Evolutionary conservation across 1,140 invertebrate species (phyloP).

Genomic region (Araneus ventricosus): DNA sequence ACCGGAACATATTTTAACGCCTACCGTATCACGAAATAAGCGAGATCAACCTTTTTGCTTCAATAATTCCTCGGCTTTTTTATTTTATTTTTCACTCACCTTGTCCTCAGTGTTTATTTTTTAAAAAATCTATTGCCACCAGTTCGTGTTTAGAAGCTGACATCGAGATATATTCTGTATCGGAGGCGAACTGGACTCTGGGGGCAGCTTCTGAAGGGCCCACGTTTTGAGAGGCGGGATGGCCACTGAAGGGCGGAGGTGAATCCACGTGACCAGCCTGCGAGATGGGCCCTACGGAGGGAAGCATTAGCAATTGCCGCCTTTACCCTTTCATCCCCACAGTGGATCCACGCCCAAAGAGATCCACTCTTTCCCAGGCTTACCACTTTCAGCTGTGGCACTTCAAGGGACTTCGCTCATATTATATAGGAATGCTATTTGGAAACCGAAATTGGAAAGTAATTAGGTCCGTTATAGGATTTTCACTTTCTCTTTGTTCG

Average conservation of each 20-base stretch:
- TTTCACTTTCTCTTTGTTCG: not conserved
- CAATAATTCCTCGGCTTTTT: slow-evolving; percentile 56
- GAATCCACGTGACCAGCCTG: slow-evolving; percentile 60
- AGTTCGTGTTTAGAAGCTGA: slow-evolving; percentile 53
- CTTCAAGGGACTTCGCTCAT: slow-evolving; percentile 49
- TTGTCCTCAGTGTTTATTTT: slow-evolving; percentile 7
- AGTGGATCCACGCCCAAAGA: slow-evolving; percentile 33
- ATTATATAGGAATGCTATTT: slow-evolving; percentile 30
- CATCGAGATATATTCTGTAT: slow-evolving; percentile 22
- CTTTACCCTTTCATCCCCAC: slow-evolving; percentile 71
- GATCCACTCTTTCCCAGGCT: slow-evolving; percentile 40
- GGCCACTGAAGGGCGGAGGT: slow-evolving; percentile 47
- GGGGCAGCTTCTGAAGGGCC: slow-evolving; percentile 57
- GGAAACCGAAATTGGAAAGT: not conserved
- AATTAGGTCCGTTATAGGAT: not conserved
- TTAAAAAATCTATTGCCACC: slow-evolving; percentile 39
- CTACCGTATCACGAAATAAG: slow-evolving; percentile 69
- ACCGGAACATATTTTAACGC: slow-evolving; percentile 62
- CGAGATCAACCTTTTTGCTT: slow-evolving; percentile 65
- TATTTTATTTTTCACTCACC: slow-evolving; percentile 27
- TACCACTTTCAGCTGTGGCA: not conserved
- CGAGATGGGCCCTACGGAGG: slow-evolving; percentile 43
- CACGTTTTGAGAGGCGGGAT: slow-evolving; percentile 58
- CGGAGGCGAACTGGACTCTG: slow-evolving; percentile 24
- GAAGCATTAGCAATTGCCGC: slow-evolving; percentile 61